These are phyloP conservation scores for Microtus obscurus DNA, from an alignment of 2,797 vertebrate genomes.

Conservation along the genomic window DNA sequence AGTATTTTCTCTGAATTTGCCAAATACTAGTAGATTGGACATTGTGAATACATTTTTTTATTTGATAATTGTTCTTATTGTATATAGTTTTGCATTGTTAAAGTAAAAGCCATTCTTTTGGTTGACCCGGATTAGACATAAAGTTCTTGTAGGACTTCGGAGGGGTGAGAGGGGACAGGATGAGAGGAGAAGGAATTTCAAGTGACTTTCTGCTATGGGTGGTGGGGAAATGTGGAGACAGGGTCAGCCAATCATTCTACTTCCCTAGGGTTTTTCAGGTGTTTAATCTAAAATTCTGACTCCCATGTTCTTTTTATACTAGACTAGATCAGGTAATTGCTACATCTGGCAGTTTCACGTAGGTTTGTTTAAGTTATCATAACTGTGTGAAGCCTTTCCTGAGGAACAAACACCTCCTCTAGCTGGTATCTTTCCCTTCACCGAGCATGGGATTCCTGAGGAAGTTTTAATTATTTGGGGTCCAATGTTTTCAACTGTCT, in stretches of 20 bases:
- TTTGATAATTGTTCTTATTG: neutral
- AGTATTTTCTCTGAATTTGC: neutral
- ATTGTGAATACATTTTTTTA: neutral
- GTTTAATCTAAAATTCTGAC: neutral
- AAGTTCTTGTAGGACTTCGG: neutral
- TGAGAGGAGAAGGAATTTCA: neutral
- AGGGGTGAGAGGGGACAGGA: neutral
- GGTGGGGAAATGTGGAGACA: neutral
- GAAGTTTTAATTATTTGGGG: neutral
- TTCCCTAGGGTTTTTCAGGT: neutral
- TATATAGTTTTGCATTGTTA: neutral
- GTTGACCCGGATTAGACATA: neutral
- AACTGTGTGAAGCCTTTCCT: neutral
- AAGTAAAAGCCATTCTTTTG: neutral
- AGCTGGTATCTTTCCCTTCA: neutral
- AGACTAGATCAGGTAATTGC: neutral
- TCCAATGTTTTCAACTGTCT: neutral
- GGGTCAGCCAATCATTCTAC: neutral
- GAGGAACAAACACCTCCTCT: neutral
- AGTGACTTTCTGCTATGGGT: neutral
- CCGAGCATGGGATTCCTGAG: neutral
- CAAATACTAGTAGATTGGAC: neutral
- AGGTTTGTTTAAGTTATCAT: neutral
- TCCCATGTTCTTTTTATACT: neutral
- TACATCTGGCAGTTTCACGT: neutral